Evolutionary conservation across 1,140 invertebrate genomes (phyloP), one percentile per base, ranked within the genome.

Genomic region (Brachionus manjavacas): DNA sequence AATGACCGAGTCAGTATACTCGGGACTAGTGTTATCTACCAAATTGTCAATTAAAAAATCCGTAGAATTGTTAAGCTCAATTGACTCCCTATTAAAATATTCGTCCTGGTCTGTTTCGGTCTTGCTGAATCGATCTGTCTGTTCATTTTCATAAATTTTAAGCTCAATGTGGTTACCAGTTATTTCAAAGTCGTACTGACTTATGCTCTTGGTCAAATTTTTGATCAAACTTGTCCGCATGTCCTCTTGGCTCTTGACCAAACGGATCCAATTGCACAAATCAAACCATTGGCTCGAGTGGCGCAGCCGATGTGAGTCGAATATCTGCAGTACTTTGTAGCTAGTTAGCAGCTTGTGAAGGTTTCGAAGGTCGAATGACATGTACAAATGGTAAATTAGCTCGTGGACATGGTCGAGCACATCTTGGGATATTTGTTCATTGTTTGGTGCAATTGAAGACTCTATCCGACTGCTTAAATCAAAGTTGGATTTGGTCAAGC

Each of bases 201-300:
- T 8, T 14, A 81, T 20, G 20, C n/a, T 16, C 11, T 39, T 20
- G 23, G 79, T 64, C 41, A 81, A 81, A 68, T 68, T 81, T 25
- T 68, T 81, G 41, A 81, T 64, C 4, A 81, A 28, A 43, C 16
- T 35, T 4, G 23, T 2, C 25, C 79, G 35, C 31, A 16, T 23
- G n/a, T 60, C 79, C 14, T 81, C n/a, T 20, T 68, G 31, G 28
- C 8, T 25, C 12, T 20, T 25, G 8, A 64, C 39, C 25, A 39
- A 23, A 16, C 41, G 31, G 0, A 81, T 60, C 8, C 9, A 43
- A 35, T 68, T 25, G 39, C 79, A 81, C 35, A 64, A 81, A 41
- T 81, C 79, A 46, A 81, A 35, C 79, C 79, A 81, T 81, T 81
- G 52, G 23, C 35, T 68, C 1, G 28, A 9, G n/a, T 41, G 64